Evolutionary conservation across 2,888 invertebrate genomes (phyloP).

Genomic region (Ashinkailepas kermadecensis): DNA sequence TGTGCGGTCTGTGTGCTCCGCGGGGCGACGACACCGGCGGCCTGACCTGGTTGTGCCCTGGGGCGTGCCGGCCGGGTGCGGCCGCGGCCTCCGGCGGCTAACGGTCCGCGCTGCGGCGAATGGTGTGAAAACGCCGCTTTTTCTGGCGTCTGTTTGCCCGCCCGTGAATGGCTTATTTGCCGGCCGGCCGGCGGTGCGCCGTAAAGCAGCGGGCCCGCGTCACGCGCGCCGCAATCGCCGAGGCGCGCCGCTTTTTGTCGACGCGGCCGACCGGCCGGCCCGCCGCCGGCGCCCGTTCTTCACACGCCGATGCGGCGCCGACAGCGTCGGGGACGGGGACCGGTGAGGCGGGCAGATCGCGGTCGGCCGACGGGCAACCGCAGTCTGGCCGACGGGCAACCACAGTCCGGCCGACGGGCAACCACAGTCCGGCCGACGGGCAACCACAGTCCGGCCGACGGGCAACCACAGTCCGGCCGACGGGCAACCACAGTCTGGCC

Average conservation of each 20-base stretch:
- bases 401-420: too few species aligned
- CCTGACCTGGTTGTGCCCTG: background rate
- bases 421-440: too few species aligned
- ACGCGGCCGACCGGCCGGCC: background rate
- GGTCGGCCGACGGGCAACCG: too few species aligned
- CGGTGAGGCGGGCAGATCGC: too few species aligned
- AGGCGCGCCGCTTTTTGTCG: slow-evolving; percentile 7
- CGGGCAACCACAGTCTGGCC: too few species aligned
- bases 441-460: too few species aligned
- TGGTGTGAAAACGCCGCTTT: background rate
- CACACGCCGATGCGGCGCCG: too few species aligned
- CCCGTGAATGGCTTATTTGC: background rate
- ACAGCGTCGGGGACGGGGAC: too few species aligned
- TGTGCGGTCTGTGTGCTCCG: background rate
- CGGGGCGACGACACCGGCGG: background rate
- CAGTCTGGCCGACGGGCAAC: too few species aligned
- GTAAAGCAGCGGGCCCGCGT: background rate
- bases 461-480: too few species aligned
- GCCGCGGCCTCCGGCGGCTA: background rate
- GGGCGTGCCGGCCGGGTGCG: background rate
- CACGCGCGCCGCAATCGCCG: background rate
- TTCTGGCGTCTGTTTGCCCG: background rate
- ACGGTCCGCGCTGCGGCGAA: background rate
- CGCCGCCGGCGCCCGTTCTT: too few species aligned
- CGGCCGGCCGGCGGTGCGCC: background rate